These are phyloP conservation scores for Phoeniculus purpureus DNA, from an alignment of 2,797 vertebrate genomes.

Conservation along the genomic window DNA sequence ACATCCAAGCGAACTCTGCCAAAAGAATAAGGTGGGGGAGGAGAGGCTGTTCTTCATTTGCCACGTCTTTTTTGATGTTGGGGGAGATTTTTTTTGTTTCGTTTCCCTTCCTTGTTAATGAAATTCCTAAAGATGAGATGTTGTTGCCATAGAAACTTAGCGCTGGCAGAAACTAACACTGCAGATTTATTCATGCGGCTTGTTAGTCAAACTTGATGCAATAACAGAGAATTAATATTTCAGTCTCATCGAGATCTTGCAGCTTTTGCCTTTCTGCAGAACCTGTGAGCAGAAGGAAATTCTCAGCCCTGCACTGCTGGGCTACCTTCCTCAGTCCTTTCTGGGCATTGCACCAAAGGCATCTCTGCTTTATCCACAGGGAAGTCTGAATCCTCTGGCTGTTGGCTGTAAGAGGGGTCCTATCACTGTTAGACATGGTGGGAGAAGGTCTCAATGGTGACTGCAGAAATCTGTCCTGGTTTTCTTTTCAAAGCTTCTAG, in stretches of 20 bases:
- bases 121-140: conserved; percentile 76
- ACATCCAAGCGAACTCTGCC: background rate
- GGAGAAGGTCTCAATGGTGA: background rate
- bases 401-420: background rate
- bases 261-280: conserved; percentile 38
- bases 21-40: background rate
- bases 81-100: conserved; percentile 11
- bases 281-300: background rate
- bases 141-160: conserved; percentile 79
- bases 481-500: background rate
- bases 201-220: conserved; percentile 70
- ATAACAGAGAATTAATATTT: conserved; percentile 74
- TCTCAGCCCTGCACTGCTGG: background rate
- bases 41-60: conserved; percentile 19
- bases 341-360: background rate
- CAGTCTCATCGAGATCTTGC: conserved; percentile 63
- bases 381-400: background rate
- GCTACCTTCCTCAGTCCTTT: background rate
- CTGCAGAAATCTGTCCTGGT: background rate
- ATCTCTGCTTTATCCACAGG: background rate
- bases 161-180: conserved; percentile 66
- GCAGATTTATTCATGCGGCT: conserved; percentile 72
- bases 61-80: conserved; percentile 1
- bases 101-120: conserved; percentile 64
- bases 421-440: background rate